phyloP scores from a whole-genome alignment of 2,797 vertebrate species.

The Acanthurus tractus region DNA sequence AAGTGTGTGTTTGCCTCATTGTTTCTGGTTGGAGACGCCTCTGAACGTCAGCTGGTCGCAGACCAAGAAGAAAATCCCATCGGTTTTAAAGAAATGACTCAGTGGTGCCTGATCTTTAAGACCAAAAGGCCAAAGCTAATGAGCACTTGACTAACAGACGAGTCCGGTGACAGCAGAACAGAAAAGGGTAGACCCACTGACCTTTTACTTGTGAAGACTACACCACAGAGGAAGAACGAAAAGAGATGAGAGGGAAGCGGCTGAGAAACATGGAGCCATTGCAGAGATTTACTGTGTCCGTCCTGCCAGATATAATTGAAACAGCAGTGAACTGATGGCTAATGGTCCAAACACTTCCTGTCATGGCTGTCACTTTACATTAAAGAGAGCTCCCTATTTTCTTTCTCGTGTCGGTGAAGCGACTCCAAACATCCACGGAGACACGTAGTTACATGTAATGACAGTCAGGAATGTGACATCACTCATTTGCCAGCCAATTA shows the following conservation, averaged over 20 bases:
- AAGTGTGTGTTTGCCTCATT: too few relatives aligned
- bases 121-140: slow-evolving; percentile 65
- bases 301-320: slow-evolving; percentile 37
- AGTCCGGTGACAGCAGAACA: slow-evolving; percentile 34
- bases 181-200: slow-evolving; percentile 43
- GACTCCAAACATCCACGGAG: background rate
- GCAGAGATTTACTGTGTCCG: slow-evolving; percentile 37
- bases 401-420: slow-evolving; percentile 18
- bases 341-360: slow-evolving; percentile 38
- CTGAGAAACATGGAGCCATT: slow-evolving; percentile 3
- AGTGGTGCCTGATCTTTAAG: slow-evolving; percentile 39
- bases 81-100: background rate
- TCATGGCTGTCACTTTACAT: slow-evolving; percentile 61
- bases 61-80: too few relatives aligned
- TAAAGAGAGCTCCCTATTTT: slow-evolving; percentile 26
- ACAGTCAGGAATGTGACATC: background rate
- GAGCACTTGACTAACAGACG: slow-evolving; percentile 50
- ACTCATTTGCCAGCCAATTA: background rate
- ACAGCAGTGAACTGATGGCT: slow-evolving; percentile 49
- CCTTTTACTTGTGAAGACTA: slow-evolving; percentile 58
- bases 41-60: too few relatives aligned
- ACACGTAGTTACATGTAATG: background rate
- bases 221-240: slow-evolving; percentile 12
- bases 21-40: too few relatives aligned
- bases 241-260: slow-evolving; percentile 25